A percentile compares a stretch with the other conserved stretches of the same genome.
Evolutionary conservation across 2,113 vertebrate genomes (phyloP).

Genomic region (Hydrolagus affinis): DNA sequence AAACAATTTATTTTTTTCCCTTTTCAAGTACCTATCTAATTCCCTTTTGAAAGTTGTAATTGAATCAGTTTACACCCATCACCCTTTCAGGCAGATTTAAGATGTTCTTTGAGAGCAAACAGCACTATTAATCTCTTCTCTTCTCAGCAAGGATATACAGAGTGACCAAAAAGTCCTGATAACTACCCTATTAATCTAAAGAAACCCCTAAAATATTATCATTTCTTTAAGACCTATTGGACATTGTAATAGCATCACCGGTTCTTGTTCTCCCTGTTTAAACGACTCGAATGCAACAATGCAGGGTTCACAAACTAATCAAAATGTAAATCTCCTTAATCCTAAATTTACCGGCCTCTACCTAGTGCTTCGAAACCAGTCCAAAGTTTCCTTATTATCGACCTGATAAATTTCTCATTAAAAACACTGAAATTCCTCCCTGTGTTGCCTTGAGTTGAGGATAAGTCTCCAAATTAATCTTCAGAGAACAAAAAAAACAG

Average conservation of each 20-base stretch:
- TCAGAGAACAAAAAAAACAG: no score
- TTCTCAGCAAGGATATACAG: not conserved
- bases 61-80: no score
- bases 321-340: not conserved
- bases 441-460: no score
- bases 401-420: not conserved
- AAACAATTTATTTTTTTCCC: not conserved
- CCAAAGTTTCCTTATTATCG: not conserved
- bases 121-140: not conserved
- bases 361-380: not conserved
- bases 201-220: no score
- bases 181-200: no score
- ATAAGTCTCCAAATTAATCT: no score
- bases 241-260: no score
- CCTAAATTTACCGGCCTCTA: not conserved
- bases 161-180: not conserved
- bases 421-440: not conserved
- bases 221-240: no score
- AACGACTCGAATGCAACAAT: no score
- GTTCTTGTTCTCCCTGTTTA: no score
- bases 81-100: not conserved
- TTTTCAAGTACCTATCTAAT: no score
- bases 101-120: not conserved
- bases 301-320: not conserved
- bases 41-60: no score